Conservation (phyloP, 2,797 vertebrate species). For the Galagoides demidoff region DNA sequence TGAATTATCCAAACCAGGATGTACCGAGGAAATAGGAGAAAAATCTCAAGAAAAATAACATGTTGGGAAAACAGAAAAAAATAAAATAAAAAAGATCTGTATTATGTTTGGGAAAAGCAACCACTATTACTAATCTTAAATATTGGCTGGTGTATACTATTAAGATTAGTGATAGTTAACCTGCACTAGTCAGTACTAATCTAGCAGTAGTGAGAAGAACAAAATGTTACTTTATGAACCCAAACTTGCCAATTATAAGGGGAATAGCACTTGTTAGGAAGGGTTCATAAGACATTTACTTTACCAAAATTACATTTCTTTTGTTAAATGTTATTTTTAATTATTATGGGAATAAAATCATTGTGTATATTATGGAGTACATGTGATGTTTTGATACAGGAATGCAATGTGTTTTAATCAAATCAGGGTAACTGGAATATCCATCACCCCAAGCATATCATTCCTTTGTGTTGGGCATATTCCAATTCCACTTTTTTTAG, state of each 20-base stretch:
- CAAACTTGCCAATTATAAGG: neutral
- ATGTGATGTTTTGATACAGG: neutral
- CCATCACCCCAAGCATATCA: neutral
- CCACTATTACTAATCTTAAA: neutral
- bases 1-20: neutral
- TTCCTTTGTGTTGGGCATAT: neutral
- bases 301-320: neutral
- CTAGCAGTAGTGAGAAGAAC: neutral
- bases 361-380: neutral
- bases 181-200: neutral
- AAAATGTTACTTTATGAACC: neutral
- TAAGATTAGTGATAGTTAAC: neutral
- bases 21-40: neutral
- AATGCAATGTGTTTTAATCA: neutral
- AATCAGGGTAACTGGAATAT: neutral
- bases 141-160: no score
- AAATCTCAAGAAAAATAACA: neutral
- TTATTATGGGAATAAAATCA: neutral
- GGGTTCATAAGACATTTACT: neutral
- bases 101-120: neutral
- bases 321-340: neutral
- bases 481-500: neutral
- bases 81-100: neutral
- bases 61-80: neutral
- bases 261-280: neutral